Evolutionary conservation across 2,888 invertebrate species (phyloP).

Genomic region (Thelaira solivaga): DNA sequence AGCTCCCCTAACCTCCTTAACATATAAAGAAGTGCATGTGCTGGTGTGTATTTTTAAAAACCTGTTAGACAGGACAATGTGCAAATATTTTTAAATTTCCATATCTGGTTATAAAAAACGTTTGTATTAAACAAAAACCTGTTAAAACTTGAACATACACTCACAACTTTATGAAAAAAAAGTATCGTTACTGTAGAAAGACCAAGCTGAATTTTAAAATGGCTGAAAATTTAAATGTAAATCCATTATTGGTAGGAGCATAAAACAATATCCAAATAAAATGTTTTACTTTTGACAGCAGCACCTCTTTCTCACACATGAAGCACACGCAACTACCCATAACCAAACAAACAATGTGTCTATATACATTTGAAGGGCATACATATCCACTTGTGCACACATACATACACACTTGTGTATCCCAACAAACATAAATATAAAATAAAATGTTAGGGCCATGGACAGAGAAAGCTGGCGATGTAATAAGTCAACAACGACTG

Average conservation of each 20-base stretch:
- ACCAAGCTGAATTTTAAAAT: not conserved
- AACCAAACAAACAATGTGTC: not conserved
- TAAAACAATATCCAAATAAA: slow-evolving; percentile 20
- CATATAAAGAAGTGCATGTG: too few relatives aligned
- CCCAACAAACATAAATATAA: too few relatives aligned
- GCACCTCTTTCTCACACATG: not conserved
- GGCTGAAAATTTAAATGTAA: not conserved
- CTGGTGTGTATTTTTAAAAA: not conserved
- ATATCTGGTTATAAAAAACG: slow-evolving; percentile 5
- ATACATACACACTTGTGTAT: too few relatives aligned
- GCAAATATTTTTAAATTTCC: not conserved
- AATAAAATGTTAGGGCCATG: too few relatives aligned
- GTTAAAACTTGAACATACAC: slow-evolving; percentile 27
- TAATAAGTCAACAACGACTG: too few relatives aligned
- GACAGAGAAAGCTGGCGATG: too few relatives aligned
- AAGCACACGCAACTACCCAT: not conserved
- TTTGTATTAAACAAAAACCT: slow-evolving; percentile 45
- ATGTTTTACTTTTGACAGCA: slow-evolving; percentile 23
- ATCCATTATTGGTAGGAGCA: not conserved
- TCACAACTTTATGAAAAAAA: too few relatives aligned
- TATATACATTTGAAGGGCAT: not conserved
- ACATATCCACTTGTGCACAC: not conserved
- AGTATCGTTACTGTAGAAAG: too few relatives aligned
- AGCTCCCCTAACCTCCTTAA: not conserved
- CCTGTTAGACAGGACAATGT: slow-evolving; percentile 24